These are phyloP conservation scores for Plectropomus leopardus DNA, from an alignment of 2,113 vertebrate genomes.

Conservation along the genomic window DNA sequence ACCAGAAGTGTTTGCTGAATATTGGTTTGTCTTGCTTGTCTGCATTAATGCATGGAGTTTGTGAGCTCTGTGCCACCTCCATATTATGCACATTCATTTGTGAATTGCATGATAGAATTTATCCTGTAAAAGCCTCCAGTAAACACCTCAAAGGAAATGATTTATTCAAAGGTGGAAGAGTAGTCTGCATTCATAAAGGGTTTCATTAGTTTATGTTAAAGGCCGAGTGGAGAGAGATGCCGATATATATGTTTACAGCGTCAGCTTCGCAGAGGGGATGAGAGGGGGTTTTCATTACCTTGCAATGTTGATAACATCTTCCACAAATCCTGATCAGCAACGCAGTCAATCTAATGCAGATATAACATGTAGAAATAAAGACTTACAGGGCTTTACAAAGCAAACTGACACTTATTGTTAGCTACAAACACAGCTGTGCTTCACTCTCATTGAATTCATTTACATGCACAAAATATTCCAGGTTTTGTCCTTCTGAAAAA, in stretches of 20 bases:
- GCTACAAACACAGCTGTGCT: not conserved
- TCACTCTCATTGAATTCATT: not conserved
- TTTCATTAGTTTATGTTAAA: slow-evolving; percentile 53
- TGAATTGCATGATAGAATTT: slow-evolving; percentile 22
- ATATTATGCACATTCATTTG: slow-evolving; percentile 16
- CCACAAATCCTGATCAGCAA: slow-evolving; percentile 11
- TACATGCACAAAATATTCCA: too few species aligned
- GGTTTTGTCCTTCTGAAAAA: too few species aligned
- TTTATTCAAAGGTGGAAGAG: slow-evolving; percentile 49
- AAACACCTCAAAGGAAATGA: slow-evolving; percentile 52
- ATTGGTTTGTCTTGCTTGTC: slow-evolving; percentile 19
- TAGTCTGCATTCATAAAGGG: slow-evolving; percentile 29
- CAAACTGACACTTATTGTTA: slow-evolving; percentile 6
- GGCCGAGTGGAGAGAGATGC: slow-evolving; percentile 2
- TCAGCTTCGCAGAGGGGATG: not conserved
- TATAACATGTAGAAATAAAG: slow-evolving; percentile 16
- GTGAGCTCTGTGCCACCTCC: not conserved
- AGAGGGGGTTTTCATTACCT: slow-evolving; percentile 13
- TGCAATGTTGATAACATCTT: slow-evolving; percentile 13
- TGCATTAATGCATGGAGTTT: not conserved
- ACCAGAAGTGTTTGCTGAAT: slow-evolving; percentile 27
- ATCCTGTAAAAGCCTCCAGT: slow-evolving; percentile 12
- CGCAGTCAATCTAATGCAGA: slow-evolving; percentile 12
- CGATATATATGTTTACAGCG: slow-evolving; percentile 28
- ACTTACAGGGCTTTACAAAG: not conserved